phyloP scores from a whole-genome alignment of 1,140 invertebrate genomes.

The Zaprionus davidi region DNA sequence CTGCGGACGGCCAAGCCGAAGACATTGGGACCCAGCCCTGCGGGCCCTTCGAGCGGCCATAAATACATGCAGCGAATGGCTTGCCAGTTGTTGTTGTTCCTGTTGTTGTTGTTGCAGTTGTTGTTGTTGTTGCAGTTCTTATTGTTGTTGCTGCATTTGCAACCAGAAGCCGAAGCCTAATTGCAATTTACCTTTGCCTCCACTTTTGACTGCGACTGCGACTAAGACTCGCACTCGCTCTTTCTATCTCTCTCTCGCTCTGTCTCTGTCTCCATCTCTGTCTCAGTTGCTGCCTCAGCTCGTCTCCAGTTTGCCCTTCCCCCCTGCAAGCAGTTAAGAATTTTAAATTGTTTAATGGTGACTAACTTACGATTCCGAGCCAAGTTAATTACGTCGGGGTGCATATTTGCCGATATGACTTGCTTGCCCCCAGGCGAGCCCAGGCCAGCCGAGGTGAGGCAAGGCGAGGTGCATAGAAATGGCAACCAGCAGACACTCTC shows the following conservation, averaged over 20 bases:
- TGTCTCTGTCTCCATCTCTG: background rate
- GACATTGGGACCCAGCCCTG: constrained; percentile 61
- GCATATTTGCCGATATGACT: constrained; percentile 78
- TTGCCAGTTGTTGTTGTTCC: background rate
- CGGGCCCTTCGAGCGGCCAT: constrained; percentile 62
- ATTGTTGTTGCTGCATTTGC: constrained; percentile 60
- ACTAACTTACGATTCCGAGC: constrained; percentile 81
- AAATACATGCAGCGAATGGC: constrained; percentile 76
- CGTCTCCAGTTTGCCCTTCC: background rate
- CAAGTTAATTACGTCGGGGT: constrained; percentile 81
- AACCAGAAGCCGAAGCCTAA: constrained; percentile 81
- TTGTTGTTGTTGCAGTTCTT: constrained; percentile 20
- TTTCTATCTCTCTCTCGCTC: no score
- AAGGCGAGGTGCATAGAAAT: constrained; percentile 46
- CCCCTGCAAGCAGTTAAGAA: constrained; percentile 65
- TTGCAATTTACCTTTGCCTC: constrained; percentile 78
- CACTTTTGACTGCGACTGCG: constrained; percentile 15
- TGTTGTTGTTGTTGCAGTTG: constrained; percentile 4
- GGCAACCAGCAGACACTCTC: constrained; percentile 51
- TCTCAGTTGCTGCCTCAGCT: constrained; percentile 5
- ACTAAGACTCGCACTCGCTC: no score
- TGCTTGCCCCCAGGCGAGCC: constrained; percentile 52
- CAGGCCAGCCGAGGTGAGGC: constrained; percentile 10
- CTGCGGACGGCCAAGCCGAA: no score
- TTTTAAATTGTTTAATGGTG: constrained; percentile 83